These are phyloP conservation scores for Synanthedon formicaeformis DNA, from an alignment of 2,888 invertebrate genomes.

Conservation along the genomic window DNA sequence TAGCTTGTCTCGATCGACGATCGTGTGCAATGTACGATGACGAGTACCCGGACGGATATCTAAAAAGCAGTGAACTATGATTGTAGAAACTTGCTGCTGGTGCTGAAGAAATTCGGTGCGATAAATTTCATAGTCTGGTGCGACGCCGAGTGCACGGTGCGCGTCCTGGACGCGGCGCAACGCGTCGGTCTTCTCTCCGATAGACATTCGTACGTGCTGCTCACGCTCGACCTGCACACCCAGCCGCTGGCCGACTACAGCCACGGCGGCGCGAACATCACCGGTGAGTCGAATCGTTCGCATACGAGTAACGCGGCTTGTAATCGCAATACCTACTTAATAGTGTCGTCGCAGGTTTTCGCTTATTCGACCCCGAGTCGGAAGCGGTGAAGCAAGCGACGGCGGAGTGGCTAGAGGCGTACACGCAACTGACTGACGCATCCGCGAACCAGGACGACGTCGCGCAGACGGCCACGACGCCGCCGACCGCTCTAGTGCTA, in stretches of 20 bases:
- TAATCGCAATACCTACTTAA: background rate
- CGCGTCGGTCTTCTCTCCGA: conserved; percentile 50
- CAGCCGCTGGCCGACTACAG: conserved; percentile 33
- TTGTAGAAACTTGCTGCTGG: conserved; percentile 35
- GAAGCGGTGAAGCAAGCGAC: conserved; percentile 15
- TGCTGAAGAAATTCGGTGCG: conserved; percentile 43
- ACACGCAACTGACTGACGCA: conserved; percentile 19
- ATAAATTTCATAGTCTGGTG: conserved; percentile 45
- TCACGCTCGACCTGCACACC: conserved; percentile 46
- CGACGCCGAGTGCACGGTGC: conserved; percentile 31
- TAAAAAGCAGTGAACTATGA: too few species aligned
- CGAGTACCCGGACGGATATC: too few species aligned
- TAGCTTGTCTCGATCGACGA: background rate
- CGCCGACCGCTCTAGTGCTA: conserved; percentile 28
- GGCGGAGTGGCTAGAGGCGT: conserved; percentile 13
- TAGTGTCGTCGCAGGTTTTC: conserved; percentile 21
- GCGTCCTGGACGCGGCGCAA: conserved; percentile 53
- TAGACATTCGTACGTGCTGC: conserved; percentile 41
- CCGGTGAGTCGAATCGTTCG: conserved; percentile 18
- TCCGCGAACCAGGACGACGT: conserved; percentile 8
- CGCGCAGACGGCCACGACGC: conserved; percentile 14
- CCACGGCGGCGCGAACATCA: conserved; percentile 55
- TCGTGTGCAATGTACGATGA: background rate
- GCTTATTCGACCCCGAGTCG: conserved; percentile 39
- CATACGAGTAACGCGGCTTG: background rate